Conservation (phyloP, 2,888 invertebrate genomes). For the Plemyria rubiginata region DNA sequence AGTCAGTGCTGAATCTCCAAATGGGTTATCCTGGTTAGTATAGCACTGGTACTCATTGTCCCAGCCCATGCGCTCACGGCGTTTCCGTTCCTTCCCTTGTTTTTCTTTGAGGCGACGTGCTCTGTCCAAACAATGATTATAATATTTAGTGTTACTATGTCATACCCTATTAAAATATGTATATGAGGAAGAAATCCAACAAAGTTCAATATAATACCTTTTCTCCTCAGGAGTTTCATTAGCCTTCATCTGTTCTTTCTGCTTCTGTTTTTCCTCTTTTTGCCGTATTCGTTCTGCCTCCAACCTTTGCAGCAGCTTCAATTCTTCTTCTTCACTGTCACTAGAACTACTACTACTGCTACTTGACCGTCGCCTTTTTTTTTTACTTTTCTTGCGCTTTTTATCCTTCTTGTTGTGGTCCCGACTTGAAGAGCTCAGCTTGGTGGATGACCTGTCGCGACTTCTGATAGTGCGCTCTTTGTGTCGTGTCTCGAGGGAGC, state of each 20-base stretch:
- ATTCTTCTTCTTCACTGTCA: conserved; percentile 80
- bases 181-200: no score
- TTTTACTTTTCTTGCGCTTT: conserved; percentile 65
- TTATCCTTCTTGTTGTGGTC: conserved; percentile 48
- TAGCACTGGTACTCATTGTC: conserved; percentile 98
- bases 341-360: conserved; percentile 66
- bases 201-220: conserved; percentile 59
- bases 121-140: conserved; percentile 43
- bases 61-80: conserved; percentile 98
- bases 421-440: conserved; percentile 57
- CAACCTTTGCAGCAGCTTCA: conserved; percentile 89
- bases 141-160: neutral
- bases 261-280: conserved; percentile 86
- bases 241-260: conserved; percentile 92
- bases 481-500: conserved; percentile 52
- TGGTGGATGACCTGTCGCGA: conserved; percentile 46
- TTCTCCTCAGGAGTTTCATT: conserved; percentile 98
- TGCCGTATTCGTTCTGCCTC: conserved; percentile 89
- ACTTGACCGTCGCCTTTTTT: conserved; percentile 59
- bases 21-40: conserved; percentile 99
- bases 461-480: conserved; percentile 48
- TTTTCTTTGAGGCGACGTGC: conserved; percentile 94
- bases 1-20: conserved; percentile 97
- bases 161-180: no score
- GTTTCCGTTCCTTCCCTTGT: conserved; percentile 93